Base-by-base conservation (phyloP, 2,113 vertebrate species). In the Pollachius pollachius region DNA sequence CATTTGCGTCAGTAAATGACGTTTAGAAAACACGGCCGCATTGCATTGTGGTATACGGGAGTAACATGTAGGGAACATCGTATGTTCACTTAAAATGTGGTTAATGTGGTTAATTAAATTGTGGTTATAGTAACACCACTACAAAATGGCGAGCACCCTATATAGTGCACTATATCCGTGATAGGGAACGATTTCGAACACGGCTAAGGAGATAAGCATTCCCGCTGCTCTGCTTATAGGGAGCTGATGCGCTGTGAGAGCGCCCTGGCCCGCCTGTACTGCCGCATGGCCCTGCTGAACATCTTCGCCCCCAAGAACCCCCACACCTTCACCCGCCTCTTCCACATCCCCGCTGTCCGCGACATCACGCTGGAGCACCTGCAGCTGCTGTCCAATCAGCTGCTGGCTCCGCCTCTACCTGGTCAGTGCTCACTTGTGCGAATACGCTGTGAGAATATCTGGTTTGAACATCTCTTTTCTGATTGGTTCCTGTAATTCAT, bases 281-380 rank as follows among this genome's bases (percentile, higher is more conserved):
- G 97, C 74, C 95, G 97, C 41, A 93, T 96, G 94, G 97, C 97
- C 52, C 91, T 99, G 76, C 96, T 99, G 79, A 97, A 95, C 71
- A 98, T 99, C 78, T 99, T 98, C 80, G 97, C 97, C 67, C 97
- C 97, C 25, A 99, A 96, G 80, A 93, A 90, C 74, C 97, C 97
- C 2, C 97, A 98, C 87, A 91, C 96, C 63, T 99, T 98, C 61
- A 97, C 96, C 8, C 96, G 95, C 18, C 95, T 99, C 52, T 99
- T 99, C 79, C 97, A 98, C 86, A 98, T 99, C 73, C 96, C 96
- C 7, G 96, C 96, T 8, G 91, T 98, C 74, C 92, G 96, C 1
- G 97, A 99, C 75, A 99, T 99, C 83, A 98, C 97, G 1, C 88
- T 99, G 83, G 97, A 99, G 80, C 97, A 99, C 79, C 92, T 99